Conservation (phyloP, 2,797 vertebrate genomes). For the Orestias chungarensis region DNA sequence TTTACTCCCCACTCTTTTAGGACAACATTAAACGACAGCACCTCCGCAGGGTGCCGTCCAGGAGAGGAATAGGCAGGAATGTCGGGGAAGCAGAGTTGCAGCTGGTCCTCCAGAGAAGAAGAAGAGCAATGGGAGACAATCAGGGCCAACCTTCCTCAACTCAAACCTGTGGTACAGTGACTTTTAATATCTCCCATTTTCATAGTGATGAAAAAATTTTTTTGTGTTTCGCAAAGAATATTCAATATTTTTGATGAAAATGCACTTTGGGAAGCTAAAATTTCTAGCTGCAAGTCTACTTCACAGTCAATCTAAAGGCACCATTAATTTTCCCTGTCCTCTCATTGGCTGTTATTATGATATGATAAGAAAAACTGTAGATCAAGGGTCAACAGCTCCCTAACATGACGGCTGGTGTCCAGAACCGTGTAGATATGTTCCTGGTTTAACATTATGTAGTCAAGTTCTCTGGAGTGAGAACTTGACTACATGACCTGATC, state of each 20-base stretch:
- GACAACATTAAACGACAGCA: conserved; percentile 58
- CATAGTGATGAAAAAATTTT: too few species aligned
- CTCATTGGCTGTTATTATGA: too few species aligned
- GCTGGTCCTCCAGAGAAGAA: conserved; percentile 80
- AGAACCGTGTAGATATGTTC: too few species aligned
- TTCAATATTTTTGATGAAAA: background rate
- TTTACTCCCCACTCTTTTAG: conserved; percentile 51
- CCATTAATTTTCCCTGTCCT: background rate
- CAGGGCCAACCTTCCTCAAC: background rate
- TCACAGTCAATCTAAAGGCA: too few species aligned
- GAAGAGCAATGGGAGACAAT: conserved; percentile 70
- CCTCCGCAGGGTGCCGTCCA: conserved; percentile 46
- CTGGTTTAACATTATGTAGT: too few species aligned
- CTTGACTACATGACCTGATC: too few species aligned
- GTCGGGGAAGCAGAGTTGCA: conserved; percentile 76
- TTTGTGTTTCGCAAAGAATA: too few species aligned
- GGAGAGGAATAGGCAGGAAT: conserved; percentile 56
- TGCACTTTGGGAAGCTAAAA: too few species aligned
- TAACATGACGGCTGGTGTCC: too few species aligned
- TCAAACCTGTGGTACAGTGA: conserved; percentile 44
- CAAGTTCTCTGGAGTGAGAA: too few species aligned
- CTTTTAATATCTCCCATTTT: background rate
- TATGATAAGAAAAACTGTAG: too few species aligned
- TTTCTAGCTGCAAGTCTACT: background rate
- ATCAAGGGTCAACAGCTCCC: too few species aligned